Evolutionary conservation across 92 coral and sea anemone species (phyloP), one percentile per base, ranked within the genome.

Genomic region (Parazoanthus swiftii): DNA sequence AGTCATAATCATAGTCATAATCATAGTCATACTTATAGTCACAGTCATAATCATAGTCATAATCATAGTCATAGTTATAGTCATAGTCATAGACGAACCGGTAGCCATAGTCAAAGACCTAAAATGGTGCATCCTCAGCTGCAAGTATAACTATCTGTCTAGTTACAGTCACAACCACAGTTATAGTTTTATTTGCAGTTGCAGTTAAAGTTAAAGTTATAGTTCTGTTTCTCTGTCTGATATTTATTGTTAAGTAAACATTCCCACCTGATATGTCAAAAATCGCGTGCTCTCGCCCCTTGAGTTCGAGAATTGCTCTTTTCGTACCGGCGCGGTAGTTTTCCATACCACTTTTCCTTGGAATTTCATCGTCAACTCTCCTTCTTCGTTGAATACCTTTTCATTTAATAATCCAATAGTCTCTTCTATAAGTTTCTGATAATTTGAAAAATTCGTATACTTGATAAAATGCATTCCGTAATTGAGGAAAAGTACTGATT

Each of bases 321-420:
- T 89, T 43, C 88, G 90, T 6, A 95, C 88, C 39, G 93, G 93
- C 26, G 93, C 90, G 7, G 92, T 90, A 20, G 98, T 91, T 84
- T 93, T 96, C 98, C 98, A 96, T 18, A 96, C 89, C 90, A 92
- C 80, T 81, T 90, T 89, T 35, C 96, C 98, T 81, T 90, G 86
- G 81, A 91, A 94, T 65, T 85, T 91, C 18, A 73, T 54, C 43
- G 77, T 80, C n/a, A 36, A 59, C 10, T 38, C 56, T 33, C 91
- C 92, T 18, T 91, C 75, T 25, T 86, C 83, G 50, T 38, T 88
- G 3, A 15, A 33, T 71, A 43, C 86, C 76, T 80, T 91, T 37
- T 74, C 91, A 71, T 88, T 77, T 26, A 93, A 80, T 42, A 95
- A 79, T 25, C 82, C 85, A 20, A 95, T 88, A 3, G 94, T 91